phyloP scores from a whole-genome alignment of 2,888 invertebrate species.

The Thecocarcelia acutangulata region DNA sequence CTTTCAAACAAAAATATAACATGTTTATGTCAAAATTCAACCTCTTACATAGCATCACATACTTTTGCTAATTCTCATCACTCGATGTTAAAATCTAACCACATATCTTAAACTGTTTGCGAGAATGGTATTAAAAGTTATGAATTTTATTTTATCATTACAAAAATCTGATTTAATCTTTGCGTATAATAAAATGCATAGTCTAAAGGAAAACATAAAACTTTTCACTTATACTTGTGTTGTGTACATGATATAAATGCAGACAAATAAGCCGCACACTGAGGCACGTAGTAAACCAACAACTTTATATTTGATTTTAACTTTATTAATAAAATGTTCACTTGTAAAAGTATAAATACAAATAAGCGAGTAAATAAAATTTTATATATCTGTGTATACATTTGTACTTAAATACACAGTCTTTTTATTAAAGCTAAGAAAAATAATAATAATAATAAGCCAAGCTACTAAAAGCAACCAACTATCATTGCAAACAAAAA shows the following conservation, averaged over 20 bases:
- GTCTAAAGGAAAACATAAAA: no score
- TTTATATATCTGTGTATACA: no score
- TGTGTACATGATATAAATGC: neutral
- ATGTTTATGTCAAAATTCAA: no score
- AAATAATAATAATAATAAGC: neutral
- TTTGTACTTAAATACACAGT: neutral
- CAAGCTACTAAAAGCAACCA: conserved; percentile 3
- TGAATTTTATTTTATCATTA: no score
- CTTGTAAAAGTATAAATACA: conserved; percentile 25
- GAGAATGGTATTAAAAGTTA: no score
- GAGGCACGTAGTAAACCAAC: conserved; percentile 54
- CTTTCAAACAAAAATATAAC: no score
- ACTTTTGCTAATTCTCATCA: no score
- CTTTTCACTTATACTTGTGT: neutral
- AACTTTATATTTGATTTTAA: conserved; percentile 54
- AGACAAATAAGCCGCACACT: neutral
- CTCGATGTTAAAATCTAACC: no score
- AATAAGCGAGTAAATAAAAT: conserved; percentile 14
- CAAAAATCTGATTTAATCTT: no score
- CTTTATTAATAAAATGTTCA: conserved; percentile 54
- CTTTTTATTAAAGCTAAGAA: neutral
- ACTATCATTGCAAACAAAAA: conserved; percentile 22
- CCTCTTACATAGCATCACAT: no score
- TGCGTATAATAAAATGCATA: no score
- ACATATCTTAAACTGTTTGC: no score